Evolutionary conservation across 2,113 vertebrate species (phyloP).

Genomic region (Hypocryptadius cinnamomeus): DNA sequence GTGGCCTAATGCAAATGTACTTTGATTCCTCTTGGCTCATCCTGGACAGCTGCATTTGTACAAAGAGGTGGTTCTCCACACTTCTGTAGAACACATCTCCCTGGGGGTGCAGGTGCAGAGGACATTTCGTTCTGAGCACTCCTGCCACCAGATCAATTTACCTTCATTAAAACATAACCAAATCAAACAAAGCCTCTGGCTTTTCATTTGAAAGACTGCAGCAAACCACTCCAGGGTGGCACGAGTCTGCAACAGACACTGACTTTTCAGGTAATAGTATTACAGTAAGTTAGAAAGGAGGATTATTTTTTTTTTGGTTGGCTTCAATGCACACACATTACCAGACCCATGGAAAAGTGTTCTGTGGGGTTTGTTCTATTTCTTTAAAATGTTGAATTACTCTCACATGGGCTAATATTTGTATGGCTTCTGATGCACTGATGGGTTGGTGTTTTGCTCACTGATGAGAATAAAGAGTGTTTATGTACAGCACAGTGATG

Average conservation of each 20-base stretch:
- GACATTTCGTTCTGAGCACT: neutral
- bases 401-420: neutral
- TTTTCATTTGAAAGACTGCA: neutral
- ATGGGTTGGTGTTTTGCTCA: neutral
- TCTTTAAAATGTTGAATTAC: neutral
- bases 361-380: neutral
- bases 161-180: conserved; percentile 38
- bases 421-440: neutral
- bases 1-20: neutral
- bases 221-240: neutral
- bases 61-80: neutral
- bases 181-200: conserved; percentile 32
- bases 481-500: neutral
- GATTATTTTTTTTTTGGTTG: neutral
- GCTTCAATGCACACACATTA: neutral
- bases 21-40: neutral
- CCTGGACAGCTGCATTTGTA: neutral
- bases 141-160: neutral
- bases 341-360: neutral
- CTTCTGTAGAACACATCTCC: neutral
- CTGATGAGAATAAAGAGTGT: neutral
- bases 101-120: neutral
- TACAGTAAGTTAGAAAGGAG: neutral
- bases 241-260: neutral
- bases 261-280: neutral